Evolutionary conservation across 2,797 vertebrate genomes (phyloP).

Genomic region (Echeneis naucrates): DNA sequence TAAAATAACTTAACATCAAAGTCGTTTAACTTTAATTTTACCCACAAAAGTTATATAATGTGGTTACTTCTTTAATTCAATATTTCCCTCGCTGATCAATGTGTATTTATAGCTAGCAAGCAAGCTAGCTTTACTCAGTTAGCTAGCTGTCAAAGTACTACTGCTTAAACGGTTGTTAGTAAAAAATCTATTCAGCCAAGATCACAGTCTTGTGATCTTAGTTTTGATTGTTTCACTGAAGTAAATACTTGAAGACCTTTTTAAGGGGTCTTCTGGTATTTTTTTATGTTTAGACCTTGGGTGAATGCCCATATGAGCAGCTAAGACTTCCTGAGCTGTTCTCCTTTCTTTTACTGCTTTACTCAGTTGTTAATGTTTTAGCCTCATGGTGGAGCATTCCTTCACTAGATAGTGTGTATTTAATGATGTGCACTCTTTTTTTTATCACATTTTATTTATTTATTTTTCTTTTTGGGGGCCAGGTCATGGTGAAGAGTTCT

Average conservation of each 20-base stretch:
- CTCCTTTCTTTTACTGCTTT: slow-evolving; percentile 23
- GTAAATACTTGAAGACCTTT: neutral
- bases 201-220: too few relatives aligned
- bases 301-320: slow-evolving; percentile 14
- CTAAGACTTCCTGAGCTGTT: slow-evolving; percentile 30
- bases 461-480: too few relatives aligned
- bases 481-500: slow-evolving; percentile 20
- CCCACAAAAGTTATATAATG: too few relatives aligned
- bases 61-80: neutral
- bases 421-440: slow-evolving; percentile 53
- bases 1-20: too few relatives aligned
- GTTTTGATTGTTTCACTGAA: neutral
- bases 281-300: slow-evolving; percentile 24
- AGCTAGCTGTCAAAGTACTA: too few relatives aligned
- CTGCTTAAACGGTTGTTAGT: neutral
- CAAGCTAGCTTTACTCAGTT: too few relatives aligned
- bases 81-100: neutral
- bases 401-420: slow-evolving; percentile 38
- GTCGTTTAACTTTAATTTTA: too few relatives aligned
- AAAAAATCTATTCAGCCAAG: neutral
- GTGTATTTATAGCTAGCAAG: neutral
- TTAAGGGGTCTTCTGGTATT: slow-evolving; percentile 26
- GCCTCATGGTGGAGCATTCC: slow-evolving; percentile 44
- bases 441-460: too few relatives aligned
- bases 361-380: slow-evolving; percentile 39